Evolutionary conservation across 2,797 vertebrate species (phyloP).

Genomic region (Argyrosomus regius): DNA sequence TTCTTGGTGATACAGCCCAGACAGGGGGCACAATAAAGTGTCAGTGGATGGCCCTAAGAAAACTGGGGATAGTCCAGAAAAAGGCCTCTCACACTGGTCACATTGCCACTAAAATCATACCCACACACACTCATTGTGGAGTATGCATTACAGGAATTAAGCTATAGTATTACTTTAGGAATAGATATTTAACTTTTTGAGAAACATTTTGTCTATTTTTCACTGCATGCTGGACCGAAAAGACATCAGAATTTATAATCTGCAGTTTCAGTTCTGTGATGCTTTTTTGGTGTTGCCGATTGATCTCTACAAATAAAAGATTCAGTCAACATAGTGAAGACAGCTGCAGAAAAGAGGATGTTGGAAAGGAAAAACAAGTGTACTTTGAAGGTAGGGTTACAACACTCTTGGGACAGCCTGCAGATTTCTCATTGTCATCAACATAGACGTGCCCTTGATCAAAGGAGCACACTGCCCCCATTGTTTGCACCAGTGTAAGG

Average conservation of each 20-base stretch:
- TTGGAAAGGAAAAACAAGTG: constrained; percentile 52
- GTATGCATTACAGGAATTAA: constrained; percentile 20
- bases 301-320: constrained; percentile 54
- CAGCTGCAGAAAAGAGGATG: constrained; percentile 53
- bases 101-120: constrained; percentile 4
- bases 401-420: constrained; percentile 70
- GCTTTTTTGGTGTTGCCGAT: constrained; percentile 40
- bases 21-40: constrained; percentile 41
- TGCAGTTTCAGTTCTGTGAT: constrained; percentile 28
- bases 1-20: constrained; percentile 67
- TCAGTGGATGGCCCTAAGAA: constrained; percentile 57
- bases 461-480: constrained; percentile 69
- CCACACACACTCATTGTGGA: constrained; percentile 13
- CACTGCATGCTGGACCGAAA: background rate
- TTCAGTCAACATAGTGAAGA: constrained; percentile 45
- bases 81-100: constrained; percentile 22
- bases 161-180: too few species aligned
- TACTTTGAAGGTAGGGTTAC: constrained; percentile 73
- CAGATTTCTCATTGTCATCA: constrained; percentile 78
- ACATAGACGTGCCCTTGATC: constrained; percentile 74
- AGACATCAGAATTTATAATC: constrained; percentile 26
- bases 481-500: constrained; percentile 62
- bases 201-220: constrained; percentile 15
- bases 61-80: constrained; percentile 32
- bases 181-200: background rate